Percentiles rank a stretch among this genome's conserved stretches.
Conservation (phyloP, 2,113 vertebrate species). For the Diadophis punctatus region DNA sequence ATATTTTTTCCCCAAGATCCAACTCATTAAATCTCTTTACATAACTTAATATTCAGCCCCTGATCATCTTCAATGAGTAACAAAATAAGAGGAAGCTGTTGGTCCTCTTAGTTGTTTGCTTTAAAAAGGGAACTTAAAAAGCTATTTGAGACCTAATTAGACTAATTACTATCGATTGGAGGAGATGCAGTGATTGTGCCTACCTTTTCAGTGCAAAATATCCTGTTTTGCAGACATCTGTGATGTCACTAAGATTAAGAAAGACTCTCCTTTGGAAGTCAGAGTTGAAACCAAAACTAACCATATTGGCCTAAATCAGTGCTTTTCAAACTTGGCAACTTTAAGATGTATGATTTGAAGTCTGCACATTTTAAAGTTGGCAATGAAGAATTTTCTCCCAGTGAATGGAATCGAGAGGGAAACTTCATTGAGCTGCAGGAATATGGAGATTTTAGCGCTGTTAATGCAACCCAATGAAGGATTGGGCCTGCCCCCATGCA, state of each 20-base stretch:
- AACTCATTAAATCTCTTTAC: not conserved
- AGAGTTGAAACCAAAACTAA: not conserved
- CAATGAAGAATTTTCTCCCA: not conserved
- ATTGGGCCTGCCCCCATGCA: too few relatives aligned
- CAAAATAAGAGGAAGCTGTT: not conserved
- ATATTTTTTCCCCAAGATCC: not conserved
- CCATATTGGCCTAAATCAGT: not conserved
- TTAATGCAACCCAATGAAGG: not conserved
- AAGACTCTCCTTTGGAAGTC: not conserved
- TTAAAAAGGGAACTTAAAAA: not conserved
- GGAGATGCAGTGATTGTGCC: not conserved
- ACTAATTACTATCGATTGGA: not conserved
- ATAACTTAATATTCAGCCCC: not conserved
- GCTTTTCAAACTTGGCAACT: not conserved
- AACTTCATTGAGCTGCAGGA: not conserved
- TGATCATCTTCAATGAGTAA: not conserved
- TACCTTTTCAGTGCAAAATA: not conserved
- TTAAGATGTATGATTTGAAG: not conserved
- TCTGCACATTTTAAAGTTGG: not conserved
- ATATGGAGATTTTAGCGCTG: not conserved
- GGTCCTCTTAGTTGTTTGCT: not conserved
- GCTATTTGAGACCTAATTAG: not conserved
- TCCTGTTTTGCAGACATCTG: not conserved
- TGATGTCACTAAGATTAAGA: not conserved
- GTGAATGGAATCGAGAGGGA: not conserved